Conservation (phyloP, 2,888 invertebrate species). For the Phyto melanocephala region DNA sequence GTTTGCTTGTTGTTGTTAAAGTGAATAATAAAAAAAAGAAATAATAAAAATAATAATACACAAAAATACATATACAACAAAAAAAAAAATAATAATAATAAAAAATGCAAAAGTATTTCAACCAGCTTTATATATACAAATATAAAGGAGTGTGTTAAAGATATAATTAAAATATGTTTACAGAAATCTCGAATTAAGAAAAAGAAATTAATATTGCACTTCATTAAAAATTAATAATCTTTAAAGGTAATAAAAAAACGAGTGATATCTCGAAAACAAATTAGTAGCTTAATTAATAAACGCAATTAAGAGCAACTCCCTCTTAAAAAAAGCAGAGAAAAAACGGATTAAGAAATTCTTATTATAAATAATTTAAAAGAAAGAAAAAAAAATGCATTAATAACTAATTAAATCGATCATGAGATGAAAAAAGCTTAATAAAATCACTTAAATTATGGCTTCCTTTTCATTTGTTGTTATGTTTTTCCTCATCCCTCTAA, state of each 20-base stretch:
- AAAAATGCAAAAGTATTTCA: conserved; percentile 37
- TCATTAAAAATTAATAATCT: conserved; percentile 43
- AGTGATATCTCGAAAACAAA: conserved; percentile 32
- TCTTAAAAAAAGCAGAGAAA: background rate
- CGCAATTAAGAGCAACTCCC: background rate
- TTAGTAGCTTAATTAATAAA: conserved; percentile 56
- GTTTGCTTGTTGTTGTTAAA: conserved; percentile 53
- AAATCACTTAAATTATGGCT: conserved; percentile 47
- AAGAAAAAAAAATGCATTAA: background rate
- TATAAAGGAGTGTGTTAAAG: conserved; percentile 40
- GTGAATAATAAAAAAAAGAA: conserved; percentile 44
- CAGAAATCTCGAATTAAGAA: conserved; percentile 10
- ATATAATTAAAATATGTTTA: conserved; percentile 46
- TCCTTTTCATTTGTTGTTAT: conserved; percentile 19
- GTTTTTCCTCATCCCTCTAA: background rate
- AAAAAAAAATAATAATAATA: too few species aligned
- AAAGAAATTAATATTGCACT: conserved; percentile 54
- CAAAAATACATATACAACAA: conserved; percentile 13
- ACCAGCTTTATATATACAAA: conserved; percentile 42
- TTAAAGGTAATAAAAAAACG: conserved; percentile 61
- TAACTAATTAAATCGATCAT: conserved; percentile 14
- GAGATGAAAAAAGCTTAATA: background rate
- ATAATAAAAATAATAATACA: background rate
- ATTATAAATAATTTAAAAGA: conserved; percentile 11
- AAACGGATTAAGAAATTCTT: background rate